Percentiles rank a stretch among this genome's conserved stretches.
Evolutionary conservation across 2,888 invertebrate genomes (phyloP).

Genomic region (Spodoptera picta): DNA sequence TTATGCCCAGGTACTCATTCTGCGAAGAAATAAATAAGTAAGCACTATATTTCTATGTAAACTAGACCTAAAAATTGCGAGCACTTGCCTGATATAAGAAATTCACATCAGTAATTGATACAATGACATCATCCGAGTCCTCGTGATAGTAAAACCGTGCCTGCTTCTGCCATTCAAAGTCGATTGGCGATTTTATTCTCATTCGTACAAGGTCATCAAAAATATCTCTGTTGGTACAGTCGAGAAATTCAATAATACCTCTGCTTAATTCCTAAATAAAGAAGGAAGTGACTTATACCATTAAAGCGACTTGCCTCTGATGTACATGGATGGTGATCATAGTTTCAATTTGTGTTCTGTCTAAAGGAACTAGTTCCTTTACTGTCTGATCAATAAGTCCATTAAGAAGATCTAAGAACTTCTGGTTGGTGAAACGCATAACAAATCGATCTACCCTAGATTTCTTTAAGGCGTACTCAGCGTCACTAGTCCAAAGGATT

Average conservation of each 20-base stretch:
- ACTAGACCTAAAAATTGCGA: no score
- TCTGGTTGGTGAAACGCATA: conserved; percentile 94
- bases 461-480: conserved; percentile 93
- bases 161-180: conserved; percentile 97
- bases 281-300: neutral
- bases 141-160: conserved; percentile 95
- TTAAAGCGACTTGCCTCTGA: conserved; percentile 89
- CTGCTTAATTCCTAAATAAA: neutral
- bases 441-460: conserved; percentile 92
- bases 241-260: conserved; percentile 15
- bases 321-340: conserved; percentile 97
- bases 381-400: conserved; percentile 95
- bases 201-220: conserved; percentile 94
- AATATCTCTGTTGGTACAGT: conserved; percentile 90
- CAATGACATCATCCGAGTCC: conserved; percentile 92
- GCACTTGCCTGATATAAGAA: conserved; percentile 92
- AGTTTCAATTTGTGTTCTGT: conserved; percentile 94
- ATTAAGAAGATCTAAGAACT: conserved; percentile 93
- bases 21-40: conserved; percentile 43
- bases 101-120: conserved; percentile 95
- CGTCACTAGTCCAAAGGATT: conserved; percentile 95
- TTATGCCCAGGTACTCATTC: conserved; percentile 96
- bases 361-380: conserved; percentile 92
- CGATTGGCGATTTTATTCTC: conserved; percentile 90
- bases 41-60: neutral